These are phyloP conservation scores for Watsonalla cultraria DNA, from an alignment of 2,888 invertebrate species.

Conservation along the genomic window DNA sequence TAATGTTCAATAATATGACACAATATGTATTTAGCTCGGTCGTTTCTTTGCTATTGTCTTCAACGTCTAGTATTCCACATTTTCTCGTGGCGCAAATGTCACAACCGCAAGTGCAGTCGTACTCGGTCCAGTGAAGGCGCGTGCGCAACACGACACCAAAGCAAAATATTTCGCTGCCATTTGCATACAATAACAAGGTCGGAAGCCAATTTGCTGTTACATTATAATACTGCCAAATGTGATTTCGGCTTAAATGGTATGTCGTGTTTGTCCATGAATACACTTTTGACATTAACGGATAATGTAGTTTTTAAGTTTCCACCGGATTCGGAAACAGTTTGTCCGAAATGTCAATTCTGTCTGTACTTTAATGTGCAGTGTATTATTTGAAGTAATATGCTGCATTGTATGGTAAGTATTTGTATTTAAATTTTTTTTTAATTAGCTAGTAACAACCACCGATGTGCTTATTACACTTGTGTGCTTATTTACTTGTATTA, in stretches of 20 bases:
- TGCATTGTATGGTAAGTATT: no score
- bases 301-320: neutral
- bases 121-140: constrained; percentile 31
- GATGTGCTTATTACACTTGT: neutral
- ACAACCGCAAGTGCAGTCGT: constrained; percentile 17
- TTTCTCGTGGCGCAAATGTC: constrained; percentile 9
- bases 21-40: no score
- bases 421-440: no score
- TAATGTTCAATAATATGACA: no score
- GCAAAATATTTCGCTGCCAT: constrained; percentile 56
- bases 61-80: neutral
- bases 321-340: neutral
- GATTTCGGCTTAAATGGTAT: neutral
- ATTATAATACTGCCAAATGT: constrained; percentile 22
- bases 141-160: constrained; percentile 20
- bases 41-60: constrained; percentile 5
- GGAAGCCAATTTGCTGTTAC: constrained; percentile 36
- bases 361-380: no score
- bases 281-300: neutral
- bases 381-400: no score
- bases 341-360: neutral
- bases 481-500: no score
- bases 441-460: neutral
- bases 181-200: constrained; percentile 69
- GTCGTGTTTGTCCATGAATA: neutral